Conservation (phyloP, 2,888 invertebrate species). For the Allacma fusca region DNA sequence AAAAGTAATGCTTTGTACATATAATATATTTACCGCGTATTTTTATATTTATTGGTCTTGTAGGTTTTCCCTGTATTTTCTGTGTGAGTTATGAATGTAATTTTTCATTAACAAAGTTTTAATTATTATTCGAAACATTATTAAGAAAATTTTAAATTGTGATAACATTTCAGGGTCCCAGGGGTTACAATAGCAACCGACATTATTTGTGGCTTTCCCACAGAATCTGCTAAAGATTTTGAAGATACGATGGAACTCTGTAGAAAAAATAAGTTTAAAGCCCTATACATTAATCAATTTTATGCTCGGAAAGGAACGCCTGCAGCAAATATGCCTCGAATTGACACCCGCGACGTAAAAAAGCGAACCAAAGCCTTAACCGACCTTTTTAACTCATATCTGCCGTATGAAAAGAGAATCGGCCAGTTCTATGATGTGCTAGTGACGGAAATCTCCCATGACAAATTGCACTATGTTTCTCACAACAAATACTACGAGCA, state of each 20-base stretch:
- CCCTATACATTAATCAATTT: conserved; percentile 97
- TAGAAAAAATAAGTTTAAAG: conserved; percentile 85
- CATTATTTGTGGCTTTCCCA: conserved; percentile 98
- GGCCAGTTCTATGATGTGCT: conserved; percentile 79
- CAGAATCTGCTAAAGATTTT: conserved; percentile 91
- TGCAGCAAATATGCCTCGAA: conserved; percentile 85
- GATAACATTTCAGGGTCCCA: conserved; percentile 86
- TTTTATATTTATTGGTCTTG: too few species aligned
- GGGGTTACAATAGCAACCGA: conserved; percentile 96
- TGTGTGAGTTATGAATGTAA: too few species aligned
- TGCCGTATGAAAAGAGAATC: conserved; percentile 77
- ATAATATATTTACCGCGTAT: too few species aligned
- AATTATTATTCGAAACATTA: too few species aligned
- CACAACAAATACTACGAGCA: conserved; percentile 97
- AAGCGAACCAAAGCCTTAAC: conserved; percentile 86
- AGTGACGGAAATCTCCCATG: conserved; percentile 92
- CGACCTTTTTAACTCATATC: conserved; percentile 86
- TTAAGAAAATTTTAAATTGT: too few species aligned
- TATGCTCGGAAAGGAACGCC: conserved; percentile 96
- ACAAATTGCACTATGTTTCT: conserved; percentile 87
- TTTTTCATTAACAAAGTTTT: too few species aligned
- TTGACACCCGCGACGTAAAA: conserved; percentile 83
- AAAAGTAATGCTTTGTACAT: conserved; percentile 68
- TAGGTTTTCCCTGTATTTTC: too few species aligned
- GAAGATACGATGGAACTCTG: conserved; percentile 85